Percentiles rank a stretch among this genome's conserved stretches.
Evolutionary conservation across 1,140 invertebrate species (phyloP).

Genomic region (Eufriesea mexicana): DNA sequence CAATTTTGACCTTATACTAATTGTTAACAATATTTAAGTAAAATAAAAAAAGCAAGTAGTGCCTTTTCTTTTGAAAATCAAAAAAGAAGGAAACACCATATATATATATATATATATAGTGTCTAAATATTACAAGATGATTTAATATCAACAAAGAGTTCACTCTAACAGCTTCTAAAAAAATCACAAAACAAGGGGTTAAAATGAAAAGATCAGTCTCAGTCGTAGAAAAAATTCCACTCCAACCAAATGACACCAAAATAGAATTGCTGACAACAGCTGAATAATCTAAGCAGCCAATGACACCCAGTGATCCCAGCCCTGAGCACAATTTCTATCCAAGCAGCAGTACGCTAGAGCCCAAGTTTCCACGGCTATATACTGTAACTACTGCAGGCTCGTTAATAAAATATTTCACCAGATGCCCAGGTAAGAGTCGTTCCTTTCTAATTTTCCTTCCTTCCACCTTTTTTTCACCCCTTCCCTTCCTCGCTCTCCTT

Average conservation of each 20-base stretch:
- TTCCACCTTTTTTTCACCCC: not conserved
- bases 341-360: not conserved
- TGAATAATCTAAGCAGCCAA: constrained; percentile 13
- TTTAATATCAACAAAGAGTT: no score
- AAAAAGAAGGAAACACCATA: no score
- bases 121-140: no score
- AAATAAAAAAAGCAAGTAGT: no score
- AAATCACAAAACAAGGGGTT: no score
- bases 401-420: constrained; percentile 49
- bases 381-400: constrained; percentile 2
- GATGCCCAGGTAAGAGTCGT: not conserved
- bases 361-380: not conserved
- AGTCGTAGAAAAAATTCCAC: no score
- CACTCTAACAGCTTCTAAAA: no score
- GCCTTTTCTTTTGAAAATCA: no score
- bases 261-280: constrained; percentile 10
- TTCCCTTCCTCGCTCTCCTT: not conserved
- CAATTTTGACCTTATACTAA: no score
- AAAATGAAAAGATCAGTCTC: no score
- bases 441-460: constrained; percentile 7
- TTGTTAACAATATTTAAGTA: no score
- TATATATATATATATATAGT: no score
- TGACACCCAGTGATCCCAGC: not conserved
- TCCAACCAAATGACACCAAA: not conserved
- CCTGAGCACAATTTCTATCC: not conserved